These are phyloP conservation scores for Villa cingulata DNA, from an alignment of 2,888 invertebrate genomes.

Conservation along the genomic window DNA sequence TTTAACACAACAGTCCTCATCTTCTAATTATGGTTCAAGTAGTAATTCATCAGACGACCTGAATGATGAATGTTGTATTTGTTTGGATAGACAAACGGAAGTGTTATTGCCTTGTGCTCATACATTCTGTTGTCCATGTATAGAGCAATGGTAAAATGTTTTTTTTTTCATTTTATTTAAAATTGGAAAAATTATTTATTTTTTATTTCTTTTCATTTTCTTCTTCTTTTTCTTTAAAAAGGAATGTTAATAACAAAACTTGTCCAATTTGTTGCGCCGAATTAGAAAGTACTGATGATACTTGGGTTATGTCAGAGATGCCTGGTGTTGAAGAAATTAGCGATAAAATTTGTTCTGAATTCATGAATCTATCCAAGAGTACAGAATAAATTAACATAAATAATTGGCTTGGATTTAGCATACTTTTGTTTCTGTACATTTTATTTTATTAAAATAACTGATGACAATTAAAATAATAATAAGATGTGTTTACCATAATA, in stretches of 20 bases:
- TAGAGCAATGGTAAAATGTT: constrained; percentile 50
- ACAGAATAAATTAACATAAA: constrained; percentile 5
- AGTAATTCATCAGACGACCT: constrained; percentile 12
- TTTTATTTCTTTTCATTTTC: constrained; percentile 8
- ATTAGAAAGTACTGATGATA: constrained; percentile 47
- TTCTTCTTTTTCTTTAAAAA: too few relatives aligned
- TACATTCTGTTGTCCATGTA: constrained; percentile 54
- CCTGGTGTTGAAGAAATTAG: constrained; percentile 45
- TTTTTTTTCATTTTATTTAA: neutral
- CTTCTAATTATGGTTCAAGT: neutral
- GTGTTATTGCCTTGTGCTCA: constrained; percentile 56
- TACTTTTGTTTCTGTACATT: too few relatives aligned
- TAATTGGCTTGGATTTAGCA: too few relatives aligned
- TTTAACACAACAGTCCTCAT: constrained; percentile 13
- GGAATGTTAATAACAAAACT: constrained; percentile 54
- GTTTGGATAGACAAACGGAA: constrained; percentile 54
- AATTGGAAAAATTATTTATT: neutral
- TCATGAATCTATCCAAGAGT: constrained; percentile 23
- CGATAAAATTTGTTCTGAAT: constrained; percentile 37
- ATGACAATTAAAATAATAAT: too few relatives aligned
- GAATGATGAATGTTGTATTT: constrained; percentile 57
- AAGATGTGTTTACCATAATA: too few relatives aligned
- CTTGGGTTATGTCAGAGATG: constrained; percentile 49
- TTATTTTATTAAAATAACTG: too few relatives aligned
- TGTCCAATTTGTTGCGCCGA: constrained; percentile 56